Conservation (phyloP, 2,113 vertebrate species). For the Rhagologus leucostigma region DNA sequence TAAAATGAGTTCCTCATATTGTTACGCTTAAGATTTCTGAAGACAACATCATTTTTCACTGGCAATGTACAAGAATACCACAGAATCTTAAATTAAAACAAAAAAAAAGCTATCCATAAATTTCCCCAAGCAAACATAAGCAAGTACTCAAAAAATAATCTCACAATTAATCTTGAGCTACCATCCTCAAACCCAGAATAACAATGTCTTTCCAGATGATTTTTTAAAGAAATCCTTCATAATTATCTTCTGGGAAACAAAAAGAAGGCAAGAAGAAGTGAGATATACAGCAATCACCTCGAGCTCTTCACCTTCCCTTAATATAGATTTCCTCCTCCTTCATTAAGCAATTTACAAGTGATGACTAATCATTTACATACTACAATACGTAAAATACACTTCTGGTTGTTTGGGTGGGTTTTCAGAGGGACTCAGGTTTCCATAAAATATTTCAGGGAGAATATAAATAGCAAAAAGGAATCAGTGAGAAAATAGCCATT, state of each 20-base stretch:
- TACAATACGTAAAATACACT: conserved; percentile 11
- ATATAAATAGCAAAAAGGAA: not conserved
- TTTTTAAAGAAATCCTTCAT: not conserved
- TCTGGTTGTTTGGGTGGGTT: conserved; percentile 11
- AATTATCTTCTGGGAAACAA: conserved; percentile 36
- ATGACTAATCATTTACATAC: conserved; percentile 35
- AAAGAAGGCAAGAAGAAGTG: not conserved
- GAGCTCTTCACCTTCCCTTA: not conserved
- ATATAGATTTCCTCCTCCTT: not conserved
- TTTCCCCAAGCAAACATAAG: not conserved
- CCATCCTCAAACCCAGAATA: not conserved
- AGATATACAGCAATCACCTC: not conserved
- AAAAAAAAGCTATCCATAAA: not conserved
- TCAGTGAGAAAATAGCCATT: not conserved
- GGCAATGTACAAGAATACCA: not conserved
- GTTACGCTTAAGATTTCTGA: not conserved
- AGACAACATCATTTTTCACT: not conserved
- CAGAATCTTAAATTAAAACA: not conserved
- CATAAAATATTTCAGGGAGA: not conserved
- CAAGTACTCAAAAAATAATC: not conserved
- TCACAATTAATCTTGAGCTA: not conserved
- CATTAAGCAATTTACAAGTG: not conserved
- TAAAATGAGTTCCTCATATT: not conserved
- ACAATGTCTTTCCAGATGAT: not conserved
- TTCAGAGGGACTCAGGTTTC: not conserved